Percentiles rank a stretch among this genome's conserved stretches.
These are phyloP conservation scores for Seriola aureovittata DNA, from an alignment of 2,113 vertebrate species.

Conservation along the genomic window DNA sequence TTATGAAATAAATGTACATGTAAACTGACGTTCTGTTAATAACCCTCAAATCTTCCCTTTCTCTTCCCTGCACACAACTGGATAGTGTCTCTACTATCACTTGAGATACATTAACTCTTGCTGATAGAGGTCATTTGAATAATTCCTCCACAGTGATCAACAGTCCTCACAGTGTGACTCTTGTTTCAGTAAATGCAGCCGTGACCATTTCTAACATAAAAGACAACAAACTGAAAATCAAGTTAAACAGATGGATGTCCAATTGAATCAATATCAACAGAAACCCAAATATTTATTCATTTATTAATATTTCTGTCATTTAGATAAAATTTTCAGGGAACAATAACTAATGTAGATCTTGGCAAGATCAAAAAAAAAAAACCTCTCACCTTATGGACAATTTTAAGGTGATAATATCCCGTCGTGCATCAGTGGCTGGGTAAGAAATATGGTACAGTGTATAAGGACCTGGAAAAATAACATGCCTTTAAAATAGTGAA, in stretches of 20 bases:
- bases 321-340: neutral
- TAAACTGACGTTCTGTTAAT: slow-evolving; percentile 8
- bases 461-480: too few species aligned
- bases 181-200: neutral
- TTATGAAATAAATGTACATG: neutral
- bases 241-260: neutral
- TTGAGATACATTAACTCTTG: neutral
- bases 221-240: neutral
- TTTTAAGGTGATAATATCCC: too few species aligned
- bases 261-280: neutral
- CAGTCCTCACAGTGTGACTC: neutral
- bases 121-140: neutral
- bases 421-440: too few species aligned
- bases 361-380: too few species aligned
- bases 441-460: too few species aligned
- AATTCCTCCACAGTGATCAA: neutral
- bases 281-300: neutral
- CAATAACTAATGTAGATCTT: neutral
- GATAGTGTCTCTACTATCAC: neutral
- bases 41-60: neutral
- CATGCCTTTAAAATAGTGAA: too few species aligned
- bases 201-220: neutral
- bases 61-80: neutral
- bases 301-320: neutral
- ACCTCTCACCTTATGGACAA: too few species aligned